phyloP scores from a whole-genome alignment of 2,888 invertebrate species.

The Pomacea canaliculata region DNA sequence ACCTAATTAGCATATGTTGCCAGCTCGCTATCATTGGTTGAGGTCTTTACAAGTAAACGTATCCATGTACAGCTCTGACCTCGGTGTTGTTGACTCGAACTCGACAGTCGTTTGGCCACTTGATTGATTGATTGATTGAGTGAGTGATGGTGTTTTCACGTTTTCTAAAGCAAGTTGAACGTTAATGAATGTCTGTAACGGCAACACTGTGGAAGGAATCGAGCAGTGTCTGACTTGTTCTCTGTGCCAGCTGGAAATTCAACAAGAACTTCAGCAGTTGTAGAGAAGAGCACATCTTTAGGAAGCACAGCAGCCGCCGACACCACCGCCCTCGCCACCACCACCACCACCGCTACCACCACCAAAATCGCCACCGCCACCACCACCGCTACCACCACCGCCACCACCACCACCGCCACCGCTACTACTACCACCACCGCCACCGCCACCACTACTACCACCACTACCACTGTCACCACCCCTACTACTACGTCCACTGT shows the following conservation, averaged over 20 bases:
- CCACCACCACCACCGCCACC: background rate
- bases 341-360: background rate
- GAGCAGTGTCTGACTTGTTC: background rate
- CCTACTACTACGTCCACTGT: background rate
- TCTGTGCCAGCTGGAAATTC: background rate
- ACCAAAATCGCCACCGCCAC: background rate
- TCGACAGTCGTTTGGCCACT: too few relatives aligned
- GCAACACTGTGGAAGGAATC: too few relatives aligned
- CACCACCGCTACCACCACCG: background rate
- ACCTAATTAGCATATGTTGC: too few relatives aligned
- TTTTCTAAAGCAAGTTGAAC: too few relatives aligned
- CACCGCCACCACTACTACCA: background rate
- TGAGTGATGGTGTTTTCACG: background rate
- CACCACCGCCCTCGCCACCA: background rate
- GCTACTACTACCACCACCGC: background rate
- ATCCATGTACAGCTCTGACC: too few relatives aligned
- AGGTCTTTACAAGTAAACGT: too few relatives aligned
- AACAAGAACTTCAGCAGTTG: background rate
- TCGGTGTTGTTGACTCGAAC: too few relatives aligned
- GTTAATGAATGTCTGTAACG: too few relatives aligned
- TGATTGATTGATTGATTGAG: background rate
- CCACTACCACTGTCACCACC: background rate
- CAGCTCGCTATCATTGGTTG: too few relatives aligned
- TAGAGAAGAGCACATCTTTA: background rate
- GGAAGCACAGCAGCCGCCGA: background rate